A percentile compares a stretch with the other conserved stretches of the same genome.
These are phyloP conservation scores for Harpagifer antarcticus DNA, from an alignment of 2,797 vertebrate genomes.

Conservation along the genomic window DNA sequence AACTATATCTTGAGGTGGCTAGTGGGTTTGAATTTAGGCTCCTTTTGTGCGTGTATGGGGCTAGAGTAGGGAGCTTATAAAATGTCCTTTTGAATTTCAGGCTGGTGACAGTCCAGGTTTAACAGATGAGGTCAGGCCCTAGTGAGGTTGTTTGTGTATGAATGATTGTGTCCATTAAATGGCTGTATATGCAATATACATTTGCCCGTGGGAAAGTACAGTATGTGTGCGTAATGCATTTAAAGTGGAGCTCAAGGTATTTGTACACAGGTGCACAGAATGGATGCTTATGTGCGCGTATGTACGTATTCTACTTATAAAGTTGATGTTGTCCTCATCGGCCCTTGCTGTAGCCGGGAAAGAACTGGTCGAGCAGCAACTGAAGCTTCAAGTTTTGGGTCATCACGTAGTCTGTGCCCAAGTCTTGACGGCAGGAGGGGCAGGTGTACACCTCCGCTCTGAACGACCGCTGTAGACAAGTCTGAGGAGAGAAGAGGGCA, in stretches of 20 bases:
- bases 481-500: slow-evolving; percentile 76
- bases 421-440: slow-evolving; percentile 96
- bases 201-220: slow-evolving; percentile 71
- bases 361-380: slow-evolving; percentile 97
- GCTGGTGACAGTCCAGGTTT: slow-evolving; percentile 82
- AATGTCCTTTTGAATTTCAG: slow-evolving; percentile 72
- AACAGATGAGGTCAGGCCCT: slow-evolving; percentile 85
- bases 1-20: slow-evolving; percentile 28
- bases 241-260: slow-evolving; percentile 77
- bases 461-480: slow-evolving; percentile 97
- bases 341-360: slow-evolving; percentile 99
- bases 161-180: slow-evolving; percentile 81
- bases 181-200: slow-evolving; percentile 79
- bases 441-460: slow-evolving; percentile 96
- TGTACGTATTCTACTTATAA: slow-evolving; percentile 58
- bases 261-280: slow-evolving; percentile 70
- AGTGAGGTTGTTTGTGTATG: slow-evolving; percentile 81
- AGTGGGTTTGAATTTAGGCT: slow-evolving; percentile 35
- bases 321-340: slow-evolving; percentile 89
- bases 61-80: slow-evolving; percentile 42
- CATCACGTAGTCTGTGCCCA: slow-evolving; percentile 96
- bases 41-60: slow-evolving; percentile 61
- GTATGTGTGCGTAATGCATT: slow-evolving; percentile 70
- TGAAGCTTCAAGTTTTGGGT: slow-evolving; percentile 95
- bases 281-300: slow-evolving; percentile 60